Percentiles rank a stretch among this genome's conserved stretches.
Evolutionary conservation across 2,797 vertebrate species (phyloP).

Genomic region (Pseudochromis fuscus): DNA sequence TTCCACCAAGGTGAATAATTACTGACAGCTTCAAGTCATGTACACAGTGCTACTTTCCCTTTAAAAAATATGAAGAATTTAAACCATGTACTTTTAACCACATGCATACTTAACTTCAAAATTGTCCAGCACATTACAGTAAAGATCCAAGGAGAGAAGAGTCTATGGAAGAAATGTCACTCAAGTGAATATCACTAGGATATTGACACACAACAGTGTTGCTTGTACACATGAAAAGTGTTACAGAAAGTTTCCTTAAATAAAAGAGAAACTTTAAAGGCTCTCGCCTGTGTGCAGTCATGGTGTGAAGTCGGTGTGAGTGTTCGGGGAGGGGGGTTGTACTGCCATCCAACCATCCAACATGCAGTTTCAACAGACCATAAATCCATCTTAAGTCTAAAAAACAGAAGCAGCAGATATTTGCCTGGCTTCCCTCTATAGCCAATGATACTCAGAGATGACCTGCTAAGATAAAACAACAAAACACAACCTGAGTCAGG

Average conservation of each 20-base stretch:
- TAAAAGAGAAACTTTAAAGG: neutral
- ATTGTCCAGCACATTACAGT: neutral
- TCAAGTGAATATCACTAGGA: neutral
- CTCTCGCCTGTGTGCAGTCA: neutral
- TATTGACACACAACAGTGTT: neutral
- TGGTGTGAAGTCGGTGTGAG: neutral
- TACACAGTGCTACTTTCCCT: no score
- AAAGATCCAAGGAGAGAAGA: neutral
- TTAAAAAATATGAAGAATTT: neutral
- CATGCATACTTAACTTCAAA: neutral
- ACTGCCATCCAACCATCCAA: neutral
- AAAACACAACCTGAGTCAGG: conserved; percentile 20
- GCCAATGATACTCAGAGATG: conserved; percentile 31
- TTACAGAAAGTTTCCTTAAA: neutral
- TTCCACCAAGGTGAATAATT: neutral
- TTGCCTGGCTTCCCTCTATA: conserved; percentile 42
- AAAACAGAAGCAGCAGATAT: conserved; percentile 20
- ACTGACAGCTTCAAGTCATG: neutral
- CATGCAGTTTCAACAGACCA: conserved; percentile 8
- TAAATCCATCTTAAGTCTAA: neutral
- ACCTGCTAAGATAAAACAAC: conserved; percentile 50
- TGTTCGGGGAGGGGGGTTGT: neutral
- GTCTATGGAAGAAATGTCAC: neutral
- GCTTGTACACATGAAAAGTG: neutral
- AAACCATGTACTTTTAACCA: no score